Conservation (phyloP, 2,113 vertebrate species). For the Chunga burmeisteri region DNA sequence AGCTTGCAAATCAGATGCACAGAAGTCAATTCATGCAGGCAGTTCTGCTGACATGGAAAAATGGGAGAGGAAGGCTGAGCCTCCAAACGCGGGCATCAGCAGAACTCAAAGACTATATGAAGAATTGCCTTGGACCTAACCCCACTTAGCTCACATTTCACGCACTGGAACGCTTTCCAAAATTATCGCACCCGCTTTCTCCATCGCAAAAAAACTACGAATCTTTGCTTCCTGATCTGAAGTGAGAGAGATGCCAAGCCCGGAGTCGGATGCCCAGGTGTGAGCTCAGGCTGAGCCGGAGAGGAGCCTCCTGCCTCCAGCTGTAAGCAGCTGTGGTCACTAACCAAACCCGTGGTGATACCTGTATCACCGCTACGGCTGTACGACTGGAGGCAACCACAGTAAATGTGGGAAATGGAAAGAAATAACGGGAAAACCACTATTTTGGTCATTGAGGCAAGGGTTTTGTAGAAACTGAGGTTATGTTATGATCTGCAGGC, state of each 20-base stretch:
- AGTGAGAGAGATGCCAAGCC: not conserved
- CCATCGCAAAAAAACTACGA: not conserved
- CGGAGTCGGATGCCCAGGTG: not conserved
- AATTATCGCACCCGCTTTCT: not conserved
- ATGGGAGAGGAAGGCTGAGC: not conserved
- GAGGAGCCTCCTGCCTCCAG: not conserved
- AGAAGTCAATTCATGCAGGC: slow-evolving; percentile 7
- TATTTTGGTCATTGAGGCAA: not conserved
- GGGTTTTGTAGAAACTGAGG: not conserved
- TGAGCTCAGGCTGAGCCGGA: not conserved
- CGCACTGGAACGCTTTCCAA: not conserved
- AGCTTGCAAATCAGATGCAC: slow-evolving; percentile 4
- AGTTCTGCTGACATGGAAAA: slow-evolving; percentile 42
- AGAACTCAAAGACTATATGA: slow-evolving; percentile 28
- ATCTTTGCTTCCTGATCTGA: rapidly evolving
- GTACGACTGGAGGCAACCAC: not conserved
- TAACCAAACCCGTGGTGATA: not conserved
- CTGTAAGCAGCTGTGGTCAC: not conserved
- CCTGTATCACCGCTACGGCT: not conserved
- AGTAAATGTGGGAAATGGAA: not conserved
- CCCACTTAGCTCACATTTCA: not conserved
- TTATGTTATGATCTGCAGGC: not conserved
- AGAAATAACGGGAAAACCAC: not conserved
- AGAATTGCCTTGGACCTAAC: slow-evolving; percentile 38
- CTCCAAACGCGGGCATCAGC: not conserved